Percentiles rank a stretch among this genome's conserved stretches.
Evolutionary conservation across 2,888 invertebrate genomes (phyloP).

Genomic region (Alviniconcha strummeri): DNA sequence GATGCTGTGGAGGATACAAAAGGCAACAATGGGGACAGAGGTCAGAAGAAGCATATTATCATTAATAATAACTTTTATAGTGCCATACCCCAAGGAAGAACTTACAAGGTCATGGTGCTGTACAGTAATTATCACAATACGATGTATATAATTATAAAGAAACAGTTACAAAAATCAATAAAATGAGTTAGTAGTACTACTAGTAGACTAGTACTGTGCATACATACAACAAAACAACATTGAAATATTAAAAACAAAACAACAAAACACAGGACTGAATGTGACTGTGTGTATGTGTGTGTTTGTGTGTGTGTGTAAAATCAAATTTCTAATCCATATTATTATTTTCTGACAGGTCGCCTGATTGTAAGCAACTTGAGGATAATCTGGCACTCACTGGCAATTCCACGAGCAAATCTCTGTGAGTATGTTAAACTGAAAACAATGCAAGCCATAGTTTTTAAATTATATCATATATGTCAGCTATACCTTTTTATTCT

Average conservation of each 20-base stretch:
- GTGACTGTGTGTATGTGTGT: too few relatives aligned
- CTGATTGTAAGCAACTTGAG: constrained; percentile 92
- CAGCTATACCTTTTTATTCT: not conserved
- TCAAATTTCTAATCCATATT: too few relatives aligned
- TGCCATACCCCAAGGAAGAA: too few relatives aligned
- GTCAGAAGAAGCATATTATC: constrained; percentile 71
- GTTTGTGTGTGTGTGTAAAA: too few relatives aligned
- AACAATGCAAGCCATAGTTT: not conserved
- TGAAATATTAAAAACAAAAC: too few relatives aligned
- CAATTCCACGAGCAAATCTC: constrained; percentile 91
- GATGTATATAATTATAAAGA: not conserved
- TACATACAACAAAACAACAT: not conserved
- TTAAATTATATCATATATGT: not conserved
- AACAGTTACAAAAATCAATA: not conserved
- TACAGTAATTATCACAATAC: not conserved
- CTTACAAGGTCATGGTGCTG: not conserved
- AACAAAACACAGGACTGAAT: too few relatives aligned
- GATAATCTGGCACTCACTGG: constrained; percentile 94
- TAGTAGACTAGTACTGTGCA: not conserved
- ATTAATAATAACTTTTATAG: not conserved
- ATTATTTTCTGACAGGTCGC: constrained; percentile 73
- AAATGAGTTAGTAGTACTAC: not conserved
- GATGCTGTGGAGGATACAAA: constrained; percentile 98
- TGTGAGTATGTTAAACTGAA: constrained; percentile 80
- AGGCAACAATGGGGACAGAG: constrained; percentile 95